A percentile compares a stretch with the other conserved stretches of the same genome.
Evolutionary conservation across 1,140 invertebrate species (phyloP).

Genomic region (Bombus picipes): DNA sequence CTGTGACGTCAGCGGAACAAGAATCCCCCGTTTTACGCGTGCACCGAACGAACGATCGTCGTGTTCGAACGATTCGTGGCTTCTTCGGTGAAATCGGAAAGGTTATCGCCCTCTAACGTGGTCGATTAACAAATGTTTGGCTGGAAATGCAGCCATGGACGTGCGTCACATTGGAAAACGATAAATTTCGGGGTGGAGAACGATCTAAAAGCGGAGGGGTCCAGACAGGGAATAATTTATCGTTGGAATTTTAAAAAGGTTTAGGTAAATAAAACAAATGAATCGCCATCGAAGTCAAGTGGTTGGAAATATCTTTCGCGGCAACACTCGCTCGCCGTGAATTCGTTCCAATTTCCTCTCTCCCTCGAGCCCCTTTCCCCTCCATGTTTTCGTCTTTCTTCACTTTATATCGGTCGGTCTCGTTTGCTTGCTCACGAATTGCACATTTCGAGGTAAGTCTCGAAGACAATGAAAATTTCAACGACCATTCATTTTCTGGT

Average conservation of each 20-base stretch:
- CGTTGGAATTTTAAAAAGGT: conserved; percentile 44
- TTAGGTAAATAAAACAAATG: conserved; percentile 43
- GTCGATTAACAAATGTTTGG: conserved; percentile 4
- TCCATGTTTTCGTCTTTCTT: background rate
- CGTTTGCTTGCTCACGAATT: conserved; percentile 22
- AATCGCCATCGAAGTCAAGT: conserved; percentile 37
- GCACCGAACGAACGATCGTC: conserved; percentile 64
- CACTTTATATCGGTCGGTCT: background rate
- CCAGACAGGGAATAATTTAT: conserved; percentile 29
- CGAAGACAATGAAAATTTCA: conserved; percentile 53
- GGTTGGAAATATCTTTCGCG: conserved; percentile 43
- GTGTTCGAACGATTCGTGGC: conserved; percentile 14
- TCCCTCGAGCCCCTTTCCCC: background rate
- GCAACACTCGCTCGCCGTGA: conserved; percentile 5
- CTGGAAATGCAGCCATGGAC: background rate
- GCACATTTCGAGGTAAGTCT: conserved; percentile 44
- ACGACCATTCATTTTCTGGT: conserved; percentile 48
- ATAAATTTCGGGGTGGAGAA: conserved; percentile 17
- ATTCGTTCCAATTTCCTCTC: conserved; percentile 38
- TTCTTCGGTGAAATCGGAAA: background rate
- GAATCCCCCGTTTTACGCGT: conserved; percentile 53
- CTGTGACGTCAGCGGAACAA: conserved; percentile 76
- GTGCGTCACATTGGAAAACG: conserved; percentile 31
- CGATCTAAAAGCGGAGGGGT: background rate
- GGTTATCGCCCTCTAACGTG: background rate